Conservation (phyloP, 2,888 invertebrate genomes). For the Lasioglossum vierecki region DNA sequence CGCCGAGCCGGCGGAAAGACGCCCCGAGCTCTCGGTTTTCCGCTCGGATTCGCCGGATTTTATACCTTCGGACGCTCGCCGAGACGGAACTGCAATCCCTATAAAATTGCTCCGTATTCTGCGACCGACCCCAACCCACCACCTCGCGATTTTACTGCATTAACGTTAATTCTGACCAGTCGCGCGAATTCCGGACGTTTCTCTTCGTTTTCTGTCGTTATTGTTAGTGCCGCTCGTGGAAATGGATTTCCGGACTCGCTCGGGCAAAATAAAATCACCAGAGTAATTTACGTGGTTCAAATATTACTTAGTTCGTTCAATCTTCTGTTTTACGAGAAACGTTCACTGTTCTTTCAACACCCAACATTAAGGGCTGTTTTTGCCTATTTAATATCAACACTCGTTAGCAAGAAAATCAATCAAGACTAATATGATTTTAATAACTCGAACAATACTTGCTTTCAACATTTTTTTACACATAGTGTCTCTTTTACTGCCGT, state of each 20-base stretch:
- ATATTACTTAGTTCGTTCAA: not conserved
- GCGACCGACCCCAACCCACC: not conserved
- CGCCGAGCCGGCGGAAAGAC: constrained; percentile 30
- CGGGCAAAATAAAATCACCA: not conserved
- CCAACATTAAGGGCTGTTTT: not conserved
- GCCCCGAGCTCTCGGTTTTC: constrained; percentile 36
- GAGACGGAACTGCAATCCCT: constrained; percentile 21
- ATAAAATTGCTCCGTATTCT: constrained; percentile 23
- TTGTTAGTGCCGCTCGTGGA: not conserved
- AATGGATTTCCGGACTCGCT: not conserved
- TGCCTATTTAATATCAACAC: no score
- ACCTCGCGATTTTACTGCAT: not conserved
- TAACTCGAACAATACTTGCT: no score
- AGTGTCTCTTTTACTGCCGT: not conserved
- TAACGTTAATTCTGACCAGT: not conserved
- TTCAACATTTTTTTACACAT: not conserved
- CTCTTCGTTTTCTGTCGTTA: not conserved
- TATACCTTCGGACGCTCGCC: constrained; percentile 10
- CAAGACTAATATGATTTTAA: no score
- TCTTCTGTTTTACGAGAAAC: not conserved
- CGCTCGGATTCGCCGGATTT: constrained; percentile 36
- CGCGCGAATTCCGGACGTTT: not conserved
- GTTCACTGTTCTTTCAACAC: not conserved
- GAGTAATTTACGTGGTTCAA: no score
- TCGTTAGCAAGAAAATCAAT: no score